Evolutionary conservation across 2,888 invertebrate species (phyloP).

Genomic region (Azorinus chamasolen): DNA sequence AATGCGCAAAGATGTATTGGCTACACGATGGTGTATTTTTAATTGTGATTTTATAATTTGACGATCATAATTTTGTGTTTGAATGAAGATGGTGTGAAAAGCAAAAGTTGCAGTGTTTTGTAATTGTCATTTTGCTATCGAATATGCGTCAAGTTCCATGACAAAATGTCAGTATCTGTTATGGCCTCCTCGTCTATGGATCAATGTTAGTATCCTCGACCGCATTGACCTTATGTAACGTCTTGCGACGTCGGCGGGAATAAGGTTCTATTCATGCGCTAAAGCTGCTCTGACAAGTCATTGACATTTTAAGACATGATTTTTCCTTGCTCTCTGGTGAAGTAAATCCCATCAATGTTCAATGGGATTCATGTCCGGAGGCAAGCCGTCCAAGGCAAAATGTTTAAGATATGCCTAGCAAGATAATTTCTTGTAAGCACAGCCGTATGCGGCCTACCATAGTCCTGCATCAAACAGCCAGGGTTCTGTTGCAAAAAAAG

Average conservation of each 20-base stretch:
- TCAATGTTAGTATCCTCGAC: slow-evolving; percentile 8
- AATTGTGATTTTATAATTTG: not conserved
- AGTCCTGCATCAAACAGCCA: slow-evolving; percentile 6
- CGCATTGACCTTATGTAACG: slow-evolving; percentile 6
- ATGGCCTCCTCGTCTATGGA: too few relatives aligned
- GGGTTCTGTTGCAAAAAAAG: not conserved
- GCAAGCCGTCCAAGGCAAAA: not conserved
- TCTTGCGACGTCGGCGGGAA: slow-evolving; percentile 3
- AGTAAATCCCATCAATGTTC: slow-evolving; percentile 12
- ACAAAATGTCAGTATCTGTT: too few relatives aligned
- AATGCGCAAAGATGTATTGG: not conserved
- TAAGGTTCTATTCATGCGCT: slow-evolving; percentile 9
- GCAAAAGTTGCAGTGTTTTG: slow-evolving; percentile 1
- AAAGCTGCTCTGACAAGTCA: slow-evolving; percentile 8
- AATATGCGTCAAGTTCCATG: too few relatives aligned
- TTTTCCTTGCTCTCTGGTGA: slow-evolving; percentile 2
- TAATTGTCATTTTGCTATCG: not conserved
- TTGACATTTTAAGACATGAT: not conserved
- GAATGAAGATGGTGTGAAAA: not conserved
- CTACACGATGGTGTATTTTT: not conserved
- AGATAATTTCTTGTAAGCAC: slow-evolving; percentile 7
- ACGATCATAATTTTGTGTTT: not conserved
- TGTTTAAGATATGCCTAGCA: slow-evolving; percentile 5
- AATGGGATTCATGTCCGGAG: not conserved
- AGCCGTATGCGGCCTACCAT: slow-evolving; percentile 1